Evolutionary conservation across 2,888 invertebrate genomes (phyloP).

Genomic region (Lagria hirta): DNA sequence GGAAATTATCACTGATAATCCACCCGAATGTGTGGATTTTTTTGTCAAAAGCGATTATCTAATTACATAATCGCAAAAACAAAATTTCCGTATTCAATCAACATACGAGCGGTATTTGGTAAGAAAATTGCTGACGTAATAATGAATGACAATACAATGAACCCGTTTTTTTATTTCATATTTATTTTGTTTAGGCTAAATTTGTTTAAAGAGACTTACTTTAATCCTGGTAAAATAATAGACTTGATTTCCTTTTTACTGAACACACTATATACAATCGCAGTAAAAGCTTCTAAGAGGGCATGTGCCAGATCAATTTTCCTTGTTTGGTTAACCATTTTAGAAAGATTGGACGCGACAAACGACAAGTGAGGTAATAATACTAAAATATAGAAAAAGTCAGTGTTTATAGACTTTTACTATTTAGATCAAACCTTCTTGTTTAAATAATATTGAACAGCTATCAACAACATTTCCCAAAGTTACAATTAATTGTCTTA

Average conservation of each 20-base stretch:
- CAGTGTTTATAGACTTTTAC: no score
- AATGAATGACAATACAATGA: no score
- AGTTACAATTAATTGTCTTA: slow-evolving; percentile 62
- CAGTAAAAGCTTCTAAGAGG: slow-evolving; percentile 66
- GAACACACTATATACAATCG: slow-evolving; percentile 58
- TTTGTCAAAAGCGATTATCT: no score
- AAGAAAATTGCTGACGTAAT: no score
- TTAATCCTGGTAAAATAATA: slow-evolving; percentile 57
- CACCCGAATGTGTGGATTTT: no score
- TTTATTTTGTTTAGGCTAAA: no score
- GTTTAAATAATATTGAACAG: slow-evolving; percentile 61
- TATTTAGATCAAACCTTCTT: slow-evolving; percentile 58
- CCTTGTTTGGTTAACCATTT: slow-evolving; percentile 58
- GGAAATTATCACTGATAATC: no score
- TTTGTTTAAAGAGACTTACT: no score
- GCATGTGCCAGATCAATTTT: slow-evolving; percentile 62
- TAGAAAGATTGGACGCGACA: slow-evolving; percentile 60
- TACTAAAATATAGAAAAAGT: slow-evolving; percentile 57
- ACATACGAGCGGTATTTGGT: no score
- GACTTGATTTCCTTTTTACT: slow-evolving; percentile 55
- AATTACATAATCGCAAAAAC: no score
- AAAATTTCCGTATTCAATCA: no score
- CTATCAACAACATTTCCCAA: slow-evolving; percentile 63
- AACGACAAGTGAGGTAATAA: slow-evolving; percentile 63
- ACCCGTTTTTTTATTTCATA: no score